These are phyloP conservation scores for Hyalella azteca DNA, from an alignment of 2,888 invertebrate genomes.

Conservation along the genomic window DNA sequence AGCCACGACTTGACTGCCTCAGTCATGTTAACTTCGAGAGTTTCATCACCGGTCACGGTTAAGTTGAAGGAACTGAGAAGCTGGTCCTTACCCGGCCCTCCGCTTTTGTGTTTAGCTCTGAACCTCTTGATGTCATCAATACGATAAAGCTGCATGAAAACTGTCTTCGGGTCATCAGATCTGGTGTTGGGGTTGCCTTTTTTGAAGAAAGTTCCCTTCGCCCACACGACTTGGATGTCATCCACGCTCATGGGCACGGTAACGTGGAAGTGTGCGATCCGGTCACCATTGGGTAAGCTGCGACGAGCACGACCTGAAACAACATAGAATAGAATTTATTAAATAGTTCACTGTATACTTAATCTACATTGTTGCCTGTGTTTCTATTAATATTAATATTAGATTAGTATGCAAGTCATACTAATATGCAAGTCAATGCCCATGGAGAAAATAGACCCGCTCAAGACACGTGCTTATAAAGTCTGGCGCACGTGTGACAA, in stretches of 20 bases:
- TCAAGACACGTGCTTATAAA: too few species aligned
- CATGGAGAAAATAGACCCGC: too few species aligned
- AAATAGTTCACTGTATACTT: too few species aligned
- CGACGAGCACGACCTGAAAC: conserved; percentile 50
- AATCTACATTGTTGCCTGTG: too few species aligned
- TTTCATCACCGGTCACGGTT: conserved; percentile 50
- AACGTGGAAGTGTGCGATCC: conserved; percentile 55
- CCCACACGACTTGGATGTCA: conserved; percentile 48
- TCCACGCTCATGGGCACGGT: conserved; percentile 50
- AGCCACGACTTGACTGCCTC: conserved; percentile 52
- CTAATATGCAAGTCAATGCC: too few species aligned
- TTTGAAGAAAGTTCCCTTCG: conserved; percentile 53
- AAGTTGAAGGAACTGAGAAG: conserved; percentile 49
- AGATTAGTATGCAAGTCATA: too few species aligned
- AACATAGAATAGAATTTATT: background rate
- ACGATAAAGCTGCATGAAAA: conserved; percentile 50
- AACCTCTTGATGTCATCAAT: conserved; percentile 40
- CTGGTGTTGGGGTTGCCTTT: conserved; percentile 39
- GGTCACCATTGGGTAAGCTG: conserved; percentile 43
- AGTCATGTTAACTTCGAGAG: conserved; percentile 52
- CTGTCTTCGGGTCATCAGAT: conserved; percentile 20
- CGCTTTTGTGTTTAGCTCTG: background rate
- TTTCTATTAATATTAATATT: too few species aligned
- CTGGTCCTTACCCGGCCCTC: conserved; percentile 2
- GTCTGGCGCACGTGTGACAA: too few species aligned